Evolutionary conservation across 2,888 invertebrate genomes (phyloP).

Genomic region (Alloplasta piceator): DNA sequence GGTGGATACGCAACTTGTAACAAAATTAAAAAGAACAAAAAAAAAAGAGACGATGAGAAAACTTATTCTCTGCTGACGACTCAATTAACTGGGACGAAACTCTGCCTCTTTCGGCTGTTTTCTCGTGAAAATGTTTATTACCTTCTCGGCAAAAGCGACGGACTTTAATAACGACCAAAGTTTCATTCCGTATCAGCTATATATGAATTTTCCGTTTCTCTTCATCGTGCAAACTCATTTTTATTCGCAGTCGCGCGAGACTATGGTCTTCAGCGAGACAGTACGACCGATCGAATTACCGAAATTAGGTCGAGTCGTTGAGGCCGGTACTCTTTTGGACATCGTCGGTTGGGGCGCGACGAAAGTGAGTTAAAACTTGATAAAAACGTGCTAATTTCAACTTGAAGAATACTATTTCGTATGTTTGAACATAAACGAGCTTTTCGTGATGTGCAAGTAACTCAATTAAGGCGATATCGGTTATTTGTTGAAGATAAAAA

Average conservation of each 20-base stretch:
- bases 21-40: background rate
- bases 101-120: background rate
- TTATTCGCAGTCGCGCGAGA: conserved; percentile 65
- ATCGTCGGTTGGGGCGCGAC: conserved; percentile 75
- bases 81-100: conserved; percentile 39
- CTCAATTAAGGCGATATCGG: too few relatives aligned
- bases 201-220: background rate
- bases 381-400: too few relatives aligned
- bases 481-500: too few relatives aligned
- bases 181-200: background rate
- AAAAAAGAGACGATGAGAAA: conserved; percentile 46
- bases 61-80: conserved; percentile 35
- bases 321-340: conserved; percentile 56
- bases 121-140: conserved; percentile 43
- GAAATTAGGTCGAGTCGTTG: conserved; percentile 25
- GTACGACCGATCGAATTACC: conserved; percentile 71
- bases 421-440: background rate
- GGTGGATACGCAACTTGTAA: conserved; percentile 62
- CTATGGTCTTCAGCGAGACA: conserved; percentile 63
- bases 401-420: background rate
- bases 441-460: too few relatives aligned
- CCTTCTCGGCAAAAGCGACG: conserved; percentile 11
- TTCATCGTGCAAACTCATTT: conserved; percentile 11
- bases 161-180: conserved; percentile 44
- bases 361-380: conserved; percentile 51